phyloP scores from a whole-genome alignment of 2,888 invertebrate species.

The Netelia virgata region DNA sequence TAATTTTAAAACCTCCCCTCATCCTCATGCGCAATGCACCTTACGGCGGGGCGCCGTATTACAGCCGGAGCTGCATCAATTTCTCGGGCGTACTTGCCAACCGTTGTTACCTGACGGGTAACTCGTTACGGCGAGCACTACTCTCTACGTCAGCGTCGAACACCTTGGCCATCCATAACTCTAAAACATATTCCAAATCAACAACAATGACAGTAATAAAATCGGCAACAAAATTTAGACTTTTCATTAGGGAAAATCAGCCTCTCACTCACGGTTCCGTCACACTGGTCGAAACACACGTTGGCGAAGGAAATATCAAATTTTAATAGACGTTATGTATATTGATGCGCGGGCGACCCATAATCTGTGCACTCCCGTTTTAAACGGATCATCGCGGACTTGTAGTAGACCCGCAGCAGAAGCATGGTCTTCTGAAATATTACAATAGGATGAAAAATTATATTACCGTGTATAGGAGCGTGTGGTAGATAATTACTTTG shows the following conservation, averaged over 20 bases:
- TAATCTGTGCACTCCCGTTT: slow-evolving; percentile 82
- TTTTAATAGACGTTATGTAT: slow-evolving; percentile 83
- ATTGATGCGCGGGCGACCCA: slow-evolving; percentile 80
- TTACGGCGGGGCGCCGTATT: too few relatives aligned
- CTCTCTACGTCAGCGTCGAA: too few relatives aligned
- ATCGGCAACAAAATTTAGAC: too few relatives aligned
- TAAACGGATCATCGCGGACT: slow-evolving; percentile 82
- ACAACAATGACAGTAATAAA: too few relatives aligned
- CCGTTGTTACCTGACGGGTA: too few relatives aligned
- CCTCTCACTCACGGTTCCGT: not conserved
- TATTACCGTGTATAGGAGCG: slow-evolving; percentile 54
- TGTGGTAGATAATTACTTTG: slow-evolving; percentile 63
- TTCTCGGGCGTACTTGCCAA: too few relatives aligned
- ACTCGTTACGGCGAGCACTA: too few relatives aligned
- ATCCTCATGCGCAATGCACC: too few relatives aligned
- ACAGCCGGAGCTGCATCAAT: too few relatives aligned
- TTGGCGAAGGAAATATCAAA: slow-evolving; percentile 81
- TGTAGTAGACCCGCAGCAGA: slow-evolving; percentile 35
- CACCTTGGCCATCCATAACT: too few relatives aligned
- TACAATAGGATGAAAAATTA: slow-evolving; percentile 53
- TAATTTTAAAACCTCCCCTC: too few relatives aligned
- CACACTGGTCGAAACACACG: slow-evolving; percentile 58
- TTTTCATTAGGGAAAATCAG: not conserved
- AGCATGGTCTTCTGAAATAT: slow-evolving; percentile 43
- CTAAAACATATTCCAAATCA: too few relatives aligned